Conservation (phyloP, 92 coral and sea anemone genomes). For the Epizoanthus rinbou region DNA sequence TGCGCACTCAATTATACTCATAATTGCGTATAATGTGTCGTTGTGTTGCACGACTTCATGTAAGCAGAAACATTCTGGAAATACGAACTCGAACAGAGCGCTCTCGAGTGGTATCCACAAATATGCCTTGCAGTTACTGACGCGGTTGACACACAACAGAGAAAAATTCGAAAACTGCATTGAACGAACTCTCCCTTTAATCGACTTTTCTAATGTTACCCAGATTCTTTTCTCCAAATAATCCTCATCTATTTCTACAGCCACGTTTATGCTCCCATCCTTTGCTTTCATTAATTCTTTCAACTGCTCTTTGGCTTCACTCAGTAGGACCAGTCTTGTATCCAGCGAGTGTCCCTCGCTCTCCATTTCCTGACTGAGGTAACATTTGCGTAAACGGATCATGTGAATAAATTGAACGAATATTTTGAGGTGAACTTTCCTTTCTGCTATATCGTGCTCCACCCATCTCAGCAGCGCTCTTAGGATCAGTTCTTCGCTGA, state of each 20-base stretch:
- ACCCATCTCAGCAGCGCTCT: slow-evolving; percentile 14
- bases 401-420: slow-evolving; percentile 4
- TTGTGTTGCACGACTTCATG: slow-evolving; percentile 28
- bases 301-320: slow-evolving; percentile 8
- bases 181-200: background rate
- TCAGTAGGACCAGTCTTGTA: background rate
- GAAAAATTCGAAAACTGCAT: background rate
- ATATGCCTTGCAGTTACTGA: slow-evolving; percentile 10
- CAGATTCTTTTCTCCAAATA: background rate
- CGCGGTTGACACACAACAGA: slow-evolving; percentile 13
- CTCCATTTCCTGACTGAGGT: background rate
- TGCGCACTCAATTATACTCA: slow-evolving; percentile 16
- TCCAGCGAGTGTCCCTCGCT: background rate
- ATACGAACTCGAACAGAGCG: slow-evolving; percentile 3
- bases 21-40: slow-evolving; percentile 15
- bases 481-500: background rate
- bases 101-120: slow-evolving; percentile 12
- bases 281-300: background rate
- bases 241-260: background rate
- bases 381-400: background rate
- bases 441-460: background rate
- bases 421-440: background rate
- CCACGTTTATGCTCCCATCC: background rate
- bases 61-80: slow-evolving; percentile 9
- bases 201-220: background rate